Evolutionary conservation across 2,888 invertebrate species (phyloP), one percentile per base, ranked within the genome.

Genomic region (Frankliniella fusca): DNA sequence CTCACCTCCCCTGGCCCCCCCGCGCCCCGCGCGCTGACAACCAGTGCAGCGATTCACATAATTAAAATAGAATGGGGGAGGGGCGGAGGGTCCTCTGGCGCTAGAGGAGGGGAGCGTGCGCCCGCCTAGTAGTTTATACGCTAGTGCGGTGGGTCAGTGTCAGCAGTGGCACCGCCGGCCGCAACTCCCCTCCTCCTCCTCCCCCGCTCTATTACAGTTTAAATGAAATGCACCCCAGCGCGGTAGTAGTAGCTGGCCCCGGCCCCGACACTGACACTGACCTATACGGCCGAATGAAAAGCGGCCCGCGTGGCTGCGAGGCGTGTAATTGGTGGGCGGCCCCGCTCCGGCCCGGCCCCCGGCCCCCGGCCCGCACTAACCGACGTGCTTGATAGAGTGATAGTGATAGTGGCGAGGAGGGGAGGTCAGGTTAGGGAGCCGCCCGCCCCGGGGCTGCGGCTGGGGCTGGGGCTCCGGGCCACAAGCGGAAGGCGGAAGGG

Each of bases 31-130:
- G 3, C 65, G 20, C 65, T n/a, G 70, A n/a, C 70, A n/a, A n/a
- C n/a, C 23, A 23, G 23, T 23, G 70, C 65, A 18, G 70, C 70
- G 70, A 70, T 70, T 70, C 70, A 70, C 70, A 70, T 70, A 70
- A 70, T 70, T 70, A 70, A 70, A 70, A 70, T 70, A 70, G 70
- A 70, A 70, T 70, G 23, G 70, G 70, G 70, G 23, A 23, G 70
- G 70, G 70, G 5, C 23, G 70, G 65, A n/a, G 12, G n/a, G n/a
- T n/a, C n/a, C n/a, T 7, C 61, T 11, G 61, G 61, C 38, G 61
- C 61, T n/a, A n/a, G 61, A n/a, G 11, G 20, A n/a, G 61, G 61
- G 61, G 61, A 54, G 54, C 54, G 61, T n/a, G n/a, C 61, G 61
- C 12, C 20, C 23, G 70, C 23, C 70, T 70, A 70, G 70, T 70